These are phyloP conservation scores for Fratercula arctica DNA, from an alignment of 2,797 vertebrate genomes.

Conservation along the genomic window DNA sequence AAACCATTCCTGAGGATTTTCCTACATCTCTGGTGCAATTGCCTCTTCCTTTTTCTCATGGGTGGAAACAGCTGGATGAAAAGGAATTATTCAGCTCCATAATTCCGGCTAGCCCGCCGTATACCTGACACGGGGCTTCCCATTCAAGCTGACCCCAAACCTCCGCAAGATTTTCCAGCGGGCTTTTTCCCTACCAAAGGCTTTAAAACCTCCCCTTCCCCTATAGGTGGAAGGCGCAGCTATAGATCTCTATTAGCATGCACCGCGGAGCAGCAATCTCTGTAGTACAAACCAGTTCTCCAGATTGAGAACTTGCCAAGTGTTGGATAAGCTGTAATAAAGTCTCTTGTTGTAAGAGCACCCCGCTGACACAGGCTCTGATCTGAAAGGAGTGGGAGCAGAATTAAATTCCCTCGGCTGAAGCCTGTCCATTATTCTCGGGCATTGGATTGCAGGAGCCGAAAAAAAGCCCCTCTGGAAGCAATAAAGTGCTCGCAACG, in stretches of 20 bases:
- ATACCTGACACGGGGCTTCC: background rate
- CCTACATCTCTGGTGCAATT: background rate
- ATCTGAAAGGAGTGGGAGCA: constrained; percentile 58
- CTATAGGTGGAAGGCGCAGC: background rate
- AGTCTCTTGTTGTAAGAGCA: constrained; percentile 67
- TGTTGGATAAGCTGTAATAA: constrained; percentile 74
- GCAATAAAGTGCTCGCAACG: background rate
- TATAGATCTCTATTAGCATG: constrained; percentile 49
- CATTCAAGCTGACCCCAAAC: background rate
- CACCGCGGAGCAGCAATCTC: constrained; percentile 21
- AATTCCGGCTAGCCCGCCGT: background rate
- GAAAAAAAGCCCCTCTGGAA: background rate
- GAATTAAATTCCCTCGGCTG: constrained; percentile 62
- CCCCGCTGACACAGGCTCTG: constrained; percentile 64
- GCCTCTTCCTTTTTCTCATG: background rate
- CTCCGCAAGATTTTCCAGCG: background rate
- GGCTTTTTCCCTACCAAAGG: background rate
- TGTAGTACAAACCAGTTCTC: constrained; percentile 62
- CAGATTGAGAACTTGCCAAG: constrained; percentile 73
- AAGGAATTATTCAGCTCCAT: background rate
- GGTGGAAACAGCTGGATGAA: background rate
- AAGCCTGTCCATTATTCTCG: constrained; percentile 50
- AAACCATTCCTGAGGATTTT: background rate
- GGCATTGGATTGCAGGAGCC: constrained; percentile 27
- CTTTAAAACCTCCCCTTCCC: background rate